Evolutionary conservation across 2,113 vertebrate genomes (phyloP), one percentile per base, ranked within the genome.

Genomic region (Clinocottus analis): DNA sequence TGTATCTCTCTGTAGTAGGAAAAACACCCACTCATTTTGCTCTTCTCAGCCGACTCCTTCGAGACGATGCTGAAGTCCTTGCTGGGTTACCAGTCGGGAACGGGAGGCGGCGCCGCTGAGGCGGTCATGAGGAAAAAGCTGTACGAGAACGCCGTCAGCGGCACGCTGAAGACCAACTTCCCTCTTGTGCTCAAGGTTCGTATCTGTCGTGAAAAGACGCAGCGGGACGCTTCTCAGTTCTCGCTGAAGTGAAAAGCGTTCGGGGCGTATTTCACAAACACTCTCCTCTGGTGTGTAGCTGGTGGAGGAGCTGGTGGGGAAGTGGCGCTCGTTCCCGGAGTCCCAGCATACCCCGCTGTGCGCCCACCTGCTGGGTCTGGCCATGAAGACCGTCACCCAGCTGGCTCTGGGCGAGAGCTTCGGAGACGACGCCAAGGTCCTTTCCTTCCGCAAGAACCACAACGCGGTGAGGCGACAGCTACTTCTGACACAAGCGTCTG

Each of bases 51-150:
- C 45, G 97, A 99, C 93, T 97, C 97, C n/a, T 99, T 99, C 93
- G 97, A 99, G 91, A 99, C 96, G 0, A 97, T 99, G 96, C 94
- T 99, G 60, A 99, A 99, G 90, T 98, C 98, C 4, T 93, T 99
- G 90, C 87, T 99, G 53, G 95, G 95, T 9, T 99, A 99, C 92
- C 96, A 96, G 60, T 96, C 96, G 0, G 95, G 93, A 39, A 81
- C 92, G 58, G 94, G 89, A 47, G 93, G 92, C 0, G 96, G 94
- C 49, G 89, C 89, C 43, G 91, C 85, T 0, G 96, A 99, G 89
- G 93, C 88, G 1, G 83, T 95, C 43, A 77, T 95, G 17, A 95
- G 97, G 83, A 97, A 97, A 87, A 98, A 97, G 77, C 83, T 97
- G 23, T 96, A 96, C 51, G 97, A 98, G 89, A 95, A 86, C 0